Percentiles rank a stretch among this genome's conserved stretches.
phyloP scores from a whole-genome alignment of 2,888 invertebrate species.

The Ptilodon capucinus region DNA sequence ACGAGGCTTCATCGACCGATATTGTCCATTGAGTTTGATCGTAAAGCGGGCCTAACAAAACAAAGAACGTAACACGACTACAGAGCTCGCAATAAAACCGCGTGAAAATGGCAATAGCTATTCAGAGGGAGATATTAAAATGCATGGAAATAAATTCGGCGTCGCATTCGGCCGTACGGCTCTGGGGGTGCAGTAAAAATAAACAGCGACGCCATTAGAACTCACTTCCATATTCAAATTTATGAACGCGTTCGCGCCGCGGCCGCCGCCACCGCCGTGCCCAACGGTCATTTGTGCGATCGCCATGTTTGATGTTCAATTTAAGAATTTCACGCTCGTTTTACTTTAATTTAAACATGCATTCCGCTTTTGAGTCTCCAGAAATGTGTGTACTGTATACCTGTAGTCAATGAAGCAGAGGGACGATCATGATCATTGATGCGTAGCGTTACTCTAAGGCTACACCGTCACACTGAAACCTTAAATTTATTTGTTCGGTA shows the following conservation, averaged over 20 bases:
- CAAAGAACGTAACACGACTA: conserved; percentile 63
- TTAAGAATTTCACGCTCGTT: conserved; percentile 70
- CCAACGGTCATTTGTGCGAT: conserved; percentile 60
- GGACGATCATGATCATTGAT: too few relatives aligned
- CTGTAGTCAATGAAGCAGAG: too few relatives aligned
- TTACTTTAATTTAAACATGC: conserved; percentile 36
- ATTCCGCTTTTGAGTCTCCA: conserved; percentile 19
- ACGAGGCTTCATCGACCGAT: conserved; percentile 66
- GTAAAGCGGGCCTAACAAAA: conserved; percentile 70
- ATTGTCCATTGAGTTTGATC: conserved; percentile 63
- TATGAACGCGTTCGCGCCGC: conserved; percentile 74
- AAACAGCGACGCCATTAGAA: conserved; percentile 83
- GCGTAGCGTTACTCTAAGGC: neutral
- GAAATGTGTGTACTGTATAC: too few relatives aligned
- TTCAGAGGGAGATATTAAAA: conserved; percentile 83
- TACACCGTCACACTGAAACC: too few relatives aligned
- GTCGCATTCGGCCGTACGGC: conserved; percentile 82
- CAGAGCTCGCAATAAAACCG: conserved; percentile 76
- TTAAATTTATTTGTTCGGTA: too few relatives aligned
- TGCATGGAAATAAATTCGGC: conserved; percentile 83
- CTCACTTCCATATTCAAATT: conserved; percentile 84
- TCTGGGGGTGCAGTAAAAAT: conserved; percentile 83
- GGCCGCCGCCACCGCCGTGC: conserved; percentile 30
- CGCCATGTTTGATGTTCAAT: conserved; percentile 71
- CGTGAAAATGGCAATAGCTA: conserved; percentile 81